These are phyloP conservation scores for Ochropleura plecta DNA, from an alignment of 2,888 invertebrate genomes.

Conservation along the genomic window DNA sequence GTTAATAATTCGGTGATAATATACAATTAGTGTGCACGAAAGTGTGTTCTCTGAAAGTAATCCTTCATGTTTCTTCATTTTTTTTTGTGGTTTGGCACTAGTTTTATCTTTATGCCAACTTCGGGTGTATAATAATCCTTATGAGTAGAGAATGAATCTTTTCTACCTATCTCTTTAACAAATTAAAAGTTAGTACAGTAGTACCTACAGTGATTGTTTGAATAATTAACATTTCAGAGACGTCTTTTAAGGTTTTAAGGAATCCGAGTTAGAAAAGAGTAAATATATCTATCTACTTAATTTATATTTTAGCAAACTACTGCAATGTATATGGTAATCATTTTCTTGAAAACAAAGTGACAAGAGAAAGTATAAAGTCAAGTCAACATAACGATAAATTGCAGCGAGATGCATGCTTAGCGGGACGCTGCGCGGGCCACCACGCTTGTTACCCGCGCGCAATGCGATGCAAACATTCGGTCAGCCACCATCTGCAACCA, in stretches of 20 bases:
- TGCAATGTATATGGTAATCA: constrained; percentile 13
- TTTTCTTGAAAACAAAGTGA: constrained; percentile 65
- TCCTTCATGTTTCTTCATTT: background rate
- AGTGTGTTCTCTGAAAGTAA: constrained; percentile 15
- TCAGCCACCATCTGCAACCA: constrained; percentile 37
- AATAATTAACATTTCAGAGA: background rate
- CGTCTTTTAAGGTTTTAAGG: background rate
- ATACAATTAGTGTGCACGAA: constrained; percentile 26
- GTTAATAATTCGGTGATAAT: constrained; percentile 11
- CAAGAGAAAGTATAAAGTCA: constrained; percentile 73
- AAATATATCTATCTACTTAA: background rate
- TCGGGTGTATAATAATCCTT: background rate
- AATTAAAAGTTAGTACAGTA: background rate
- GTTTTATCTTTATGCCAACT: too few species aligned
- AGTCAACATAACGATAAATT: constrained; percentile 73
- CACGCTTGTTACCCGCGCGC: constrained; percentile 57
- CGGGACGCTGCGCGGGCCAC: constrained; percentile 64
- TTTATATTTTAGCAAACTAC: constrained; percentile 5
- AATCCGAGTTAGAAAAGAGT: background rate
- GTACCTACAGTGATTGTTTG: background rate
- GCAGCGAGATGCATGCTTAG: constrained; percentile 70
- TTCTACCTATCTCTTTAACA: background rate
- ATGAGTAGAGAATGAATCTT: too few species aligned
- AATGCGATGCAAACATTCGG: constrained; percentile 46
- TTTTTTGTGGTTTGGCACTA: too few species aligned